These are phyloP conservation scores for Megastigmus dorsalis DNA, from an alignment of 2,888 invertebrate genomes.

Conservation along the genomic window DNA sequence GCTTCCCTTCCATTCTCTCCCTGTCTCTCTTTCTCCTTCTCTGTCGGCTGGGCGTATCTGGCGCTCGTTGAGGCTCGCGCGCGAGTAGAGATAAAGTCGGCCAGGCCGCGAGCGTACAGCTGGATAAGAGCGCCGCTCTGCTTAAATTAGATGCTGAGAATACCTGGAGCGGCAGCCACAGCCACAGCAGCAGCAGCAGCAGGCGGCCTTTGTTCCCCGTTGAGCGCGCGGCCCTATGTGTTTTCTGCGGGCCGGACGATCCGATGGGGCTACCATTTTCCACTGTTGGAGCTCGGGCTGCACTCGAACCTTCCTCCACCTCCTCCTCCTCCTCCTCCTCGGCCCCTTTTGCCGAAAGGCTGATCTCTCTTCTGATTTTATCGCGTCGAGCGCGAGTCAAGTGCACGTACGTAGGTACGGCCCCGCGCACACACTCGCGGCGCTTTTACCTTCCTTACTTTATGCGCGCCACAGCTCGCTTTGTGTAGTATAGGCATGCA, in stretches of 20 bases:
- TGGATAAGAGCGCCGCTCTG: slow-evolving; percentile 31
- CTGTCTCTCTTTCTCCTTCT: too few species aligned
- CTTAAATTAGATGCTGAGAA: slow-evolving; percentile 46
- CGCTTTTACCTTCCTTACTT: not conserved
- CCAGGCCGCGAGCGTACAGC: slow-evolving; percentile 8
- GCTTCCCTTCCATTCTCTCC: too few species aligned
- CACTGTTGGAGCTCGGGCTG: slow-evolving; percentile 15
- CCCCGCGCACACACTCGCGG: slow-evolving; percentile 1
- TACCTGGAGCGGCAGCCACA: slow-evolving; percentile 6
- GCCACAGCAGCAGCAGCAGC: slow-evolving; percentile 1
- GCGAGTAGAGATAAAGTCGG: not conserved
- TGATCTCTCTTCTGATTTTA: slow-evolving; percentile 35
- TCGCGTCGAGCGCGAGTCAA: slow-evolving; percentile 26
- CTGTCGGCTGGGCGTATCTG: too few species aligned
- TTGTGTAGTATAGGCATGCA: too few species aligned
- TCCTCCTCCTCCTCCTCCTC: slow-evolving; percentile 5
- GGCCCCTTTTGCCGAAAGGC: slow-evolving; percentile 41
- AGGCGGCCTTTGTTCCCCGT: slow-evolving; percentile 36
- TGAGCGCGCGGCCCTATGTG: slow-evolving; percentile 14
- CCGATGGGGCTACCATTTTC: slow-evolving; percentile 39
- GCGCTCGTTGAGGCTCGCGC: too few species aligned
- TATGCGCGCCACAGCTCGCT: too few species aligned
- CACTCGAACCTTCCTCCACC: not conserved
- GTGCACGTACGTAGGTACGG: slow-evolving; percentile 20
- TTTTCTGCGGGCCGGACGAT: slow-evolving; percentile 25